phyloP scores from a whole-genome alignment of 2,888 invertebrate species.

The Tachina fera region DNA sequence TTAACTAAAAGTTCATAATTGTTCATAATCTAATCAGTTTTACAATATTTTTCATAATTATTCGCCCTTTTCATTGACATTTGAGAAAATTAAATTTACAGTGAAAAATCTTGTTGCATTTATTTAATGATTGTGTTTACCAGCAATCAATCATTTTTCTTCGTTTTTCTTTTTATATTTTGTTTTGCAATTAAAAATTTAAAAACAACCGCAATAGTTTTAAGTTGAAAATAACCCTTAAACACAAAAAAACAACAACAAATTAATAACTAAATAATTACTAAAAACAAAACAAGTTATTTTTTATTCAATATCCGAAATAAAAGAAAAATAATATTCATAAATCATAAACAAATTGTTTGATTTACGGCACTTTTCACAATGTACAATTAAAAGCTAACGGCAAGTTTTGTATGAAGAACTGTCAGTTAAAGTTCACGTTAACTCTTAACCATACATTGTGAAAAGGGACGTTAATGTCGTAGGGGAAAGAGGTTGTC shows the following conservation, averaged over 20 bases:
- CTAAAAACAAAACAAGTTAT: slow-evolving; percentile 57
- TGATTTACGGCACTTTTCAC: too few relatives aligned
- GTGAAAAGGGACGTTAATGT: too few relatives aligned
- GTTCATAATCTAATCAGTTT: neutral
- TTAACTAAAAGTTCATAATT: too few relatives aligned
- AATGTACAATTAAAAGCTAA: too few relatives aligned
- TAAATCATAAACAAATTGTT: slow-evolving; percentile 8
- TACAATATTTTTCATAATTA: neutral
- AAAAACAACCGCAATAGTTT: slow-evolving; percentile 59
- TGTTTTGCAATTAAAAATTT: slow-evolving; percentile 55
- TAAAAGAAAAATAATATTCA: slow-evolving; percentile 20
- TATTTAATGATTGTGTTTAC: slow-evolving; percentile 39
- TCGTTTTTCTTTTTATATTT: neutral
- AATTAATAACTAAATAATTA: slow-evolving; percentile 55
- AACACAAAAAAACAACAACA: slow-evolving; percentile 54
- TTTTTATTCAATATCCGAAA: slow-evolving; percentile 67
- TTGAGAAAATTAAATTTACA: slow-evolving; percentile 1
- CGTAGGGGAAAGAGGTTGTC: too few relatives aligned
- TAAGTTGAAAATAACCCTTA: slow-evolving; percentile 59
- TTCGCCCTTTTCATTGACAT: neutral
- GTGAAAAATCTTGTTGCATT: slow-evolving; percentile 64
- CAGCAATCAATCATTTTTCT: slow-evolving; percentile 35
- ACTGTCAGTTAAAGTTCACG: too few relatives aligned
- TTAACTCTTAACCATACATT: too few relatives aligned
- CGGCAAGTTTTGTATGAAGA: too few relatives aligned